phyloP scores from a whole-genome alignment of 2,888 invertebrate genomes.

The Hermaeophaga mercurialis region DNA sequence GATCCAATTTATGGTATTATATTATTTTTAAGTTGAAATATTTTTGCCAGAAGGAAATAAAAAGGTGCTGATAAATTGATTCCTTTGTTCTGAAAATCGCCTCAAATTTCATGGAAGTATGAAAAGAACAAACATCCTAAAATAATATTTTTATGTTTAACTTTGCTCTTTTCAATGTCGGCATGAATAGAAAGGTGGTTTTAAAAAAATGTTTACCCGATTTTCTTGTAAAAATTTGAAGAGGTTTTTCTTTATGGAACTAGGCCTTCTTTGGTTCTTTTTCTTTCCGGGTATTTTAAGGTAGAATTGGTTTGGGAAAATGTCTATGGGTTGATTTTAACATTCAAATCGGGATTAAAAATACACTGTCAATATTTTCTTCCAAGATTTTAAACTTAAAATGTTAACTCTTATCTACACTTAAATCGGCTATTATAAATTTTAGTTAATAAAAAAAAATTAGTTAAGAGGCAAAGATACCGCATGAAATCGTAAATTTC shows the following conservation, averaged over 20 bases:
- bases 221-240: not conserved
- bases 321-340: no score
- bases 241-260: not conserved
- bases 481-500: no score
- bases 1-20: conserved; percentile 8
- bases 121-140: conserved; percentile 16
- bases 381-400: no score
- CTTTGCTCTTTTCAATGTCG: conserved; percentile 1
- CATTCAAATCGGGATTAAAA: no score
- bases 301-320: no score
- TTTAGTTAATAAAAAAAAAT: no score
- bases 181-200: not conserved
- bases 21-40: not conserved
- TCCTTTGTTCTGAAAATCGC: conserved; percentile 4
- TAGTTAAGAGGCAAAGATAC: no score
- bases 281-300: no score
- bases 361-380: no score
- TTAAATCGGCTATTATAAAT: no score
- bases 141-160: conserved; percentile 15
- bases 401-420: no score
- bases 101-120: conserved; percentile 1
- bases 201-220: conserved; percentile 6
- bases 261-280: no score
- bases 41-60: conserved; percentile 1
- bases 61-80: conserved; percentile 9